Evolutionary conservation across 2,797 vertebrate genomes (phyloP).

Genomic region (Diglossa cyanea): DNA sequence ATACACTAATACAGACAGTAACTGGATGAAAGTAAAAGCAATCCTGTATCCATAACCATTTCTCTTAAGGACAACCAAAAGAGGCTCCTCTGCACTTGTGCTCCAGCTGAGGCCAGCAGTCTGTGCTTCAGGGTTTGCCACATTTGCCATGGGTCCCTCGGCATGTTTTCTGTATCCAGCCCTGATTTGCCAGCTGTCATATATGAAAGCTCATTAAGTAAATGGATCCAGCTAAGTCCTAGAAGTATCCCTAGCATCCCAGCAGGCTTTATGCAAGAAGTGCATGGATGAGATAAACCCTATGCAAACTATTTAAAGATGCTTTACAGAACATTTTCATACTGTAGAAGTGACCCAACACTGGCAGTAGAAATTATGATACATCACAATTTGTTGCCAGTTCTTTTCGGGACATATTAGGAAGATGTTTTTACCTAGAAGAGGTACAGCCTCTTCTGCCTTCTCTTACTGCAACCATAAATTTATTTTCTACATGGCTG

Average conservation of each 20-base stretch:
- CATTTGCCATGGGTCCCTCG: background rate
- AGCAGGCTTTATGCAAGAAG: background rate
- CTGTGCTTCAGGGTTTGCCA: background rate
- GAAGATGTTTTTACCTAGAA: background rate
- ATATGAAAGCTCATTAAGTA: background rate
- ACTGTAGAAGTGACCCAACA: background rate
- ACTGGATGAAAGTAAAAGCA: background rate
- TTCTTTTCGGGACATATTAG: background rate
- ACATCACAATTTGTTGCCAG: background rate
- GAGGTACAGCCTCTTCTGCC: background rate
- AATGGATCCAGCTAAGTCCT: background rate
- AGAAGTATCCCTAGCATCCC: background rate
- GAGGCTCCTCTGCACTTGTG: background rate
- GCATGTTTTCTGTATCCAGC: background rate
- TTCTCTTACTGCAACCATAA: background rate
- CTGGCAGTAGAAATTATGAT: background rate
- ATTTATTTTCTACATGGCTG: background rate
- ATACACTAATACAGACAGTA: background rate
- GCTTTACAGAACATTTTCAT: background rate
- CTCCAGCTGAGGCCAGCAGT: background rate
- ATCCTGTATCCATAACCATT: background rate
- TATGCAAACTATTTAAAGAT: background rate
- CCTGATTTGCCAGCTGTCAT: background rate
- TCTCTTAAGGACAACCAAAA: background rate
- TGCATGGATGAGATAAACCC: background rate